Evolutionary conservation across 2,888 invertebrate species (phyloP).

Genomic region (Chelonus formosanus): DNA sequence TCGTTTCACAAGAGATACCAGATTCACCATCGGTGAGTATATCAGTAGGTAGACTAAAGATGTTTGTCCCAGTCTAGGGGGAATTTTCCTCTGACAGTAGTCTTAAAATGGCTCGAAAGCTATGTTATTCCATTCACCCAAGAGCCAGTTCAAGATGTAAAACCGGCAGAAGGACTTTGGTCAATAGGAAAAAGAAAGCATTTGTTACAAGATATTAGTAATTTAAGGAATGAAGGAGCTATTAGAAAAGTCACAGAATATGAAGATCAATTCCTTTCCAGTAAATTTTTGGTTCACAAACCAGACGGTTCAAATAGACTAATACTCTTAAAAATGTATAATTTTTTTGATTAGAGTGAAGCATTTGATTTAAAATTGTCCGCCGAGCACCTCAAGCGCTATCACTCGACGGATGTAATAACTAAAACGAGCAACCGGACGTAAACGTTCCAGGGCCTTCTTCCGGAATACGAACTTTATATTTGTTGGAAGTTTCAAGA

Average conservation of each 20-base stretch:
- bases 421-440: no score
- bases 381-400: no score
- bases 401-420: no score
- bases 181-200: constrained; percentile 22
- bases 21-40: constrained; percentile 25
- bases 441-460: no score
- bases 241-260: constrained; percentile 15
- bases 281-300: constrained; percentile 42
- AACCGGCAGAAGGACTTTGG: constrained; percentile 27
- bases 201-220: constrained; percentile 23
- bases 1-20: no score
- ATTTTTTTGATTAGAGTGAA: no score
- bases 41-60: constrained; percentile 21
- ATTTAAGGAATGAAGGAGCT: constrained; percentile 29
- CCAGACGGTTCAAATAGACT: constrained; percentile 39
- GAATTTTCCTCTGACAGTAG: constrained; percentile 24
- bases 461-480: no score
- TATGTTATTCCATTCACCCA: constrained; percentile 26
- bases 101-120: constrained; percentile 29
- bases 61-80: constrained; percentile 27
- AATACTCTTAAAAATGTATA: no score
- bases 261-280: constrained; percentile 42
- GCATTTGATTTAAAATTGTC: no score
- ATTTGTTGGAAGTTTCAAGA: no score
- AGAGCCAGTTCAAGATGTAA: constrained; percentile 16